phyloP scores from a whole-genome alignment of 2,113 vertebrate species.

The Alectura lathami region DNA sequence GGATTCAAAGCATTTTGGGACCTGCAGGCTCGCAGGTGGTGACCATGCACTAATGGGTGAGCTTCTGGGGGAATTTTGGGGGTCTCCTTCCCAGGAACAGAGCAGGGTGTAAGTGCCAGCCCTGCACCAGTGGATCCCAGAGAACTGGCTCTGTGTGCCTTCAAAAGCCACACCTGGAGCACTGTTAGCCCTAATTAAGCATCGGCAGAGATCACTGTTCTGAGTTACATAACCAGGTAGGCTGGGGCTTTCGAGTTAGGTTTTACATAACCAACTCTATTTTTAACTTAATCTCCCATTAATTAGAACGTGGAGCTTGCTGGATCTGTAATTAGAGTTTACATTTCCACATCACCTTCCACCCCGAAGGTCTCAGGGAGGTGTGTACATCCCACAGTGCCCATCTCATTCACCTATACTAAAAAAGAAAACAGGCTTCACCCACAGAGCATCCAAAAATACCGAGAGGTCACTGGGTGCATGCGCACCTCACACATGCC shows the following conservation, averaged over 20 bases:
- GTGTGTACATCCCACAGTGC: accelerated
- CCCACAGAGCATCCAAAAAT: neutral
- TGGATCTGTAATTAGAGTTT: neutral
- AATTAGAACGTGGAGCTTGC: neutral
- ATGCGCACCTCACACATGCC: neutral
- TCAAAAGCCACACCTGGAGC: neutral
- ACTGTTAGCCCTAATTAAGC: neutral
- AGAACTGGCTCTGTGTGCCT: neutral
- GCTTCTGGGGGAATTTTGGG: accelerated
- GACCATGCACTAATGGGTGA: neutral
- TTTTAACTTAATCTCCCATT: neutral
- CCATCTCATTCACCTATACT: neutral
- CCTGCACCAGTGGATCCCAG: neutral
- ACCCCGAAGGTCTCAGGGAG: neutral
- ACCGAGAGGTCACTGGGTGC: neutral
- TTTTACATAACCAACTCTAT: neutral
- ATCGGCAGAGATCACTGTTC: neutral
- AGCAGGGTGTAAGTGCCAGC: neutral
- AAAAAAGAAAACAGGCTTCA: neutral
- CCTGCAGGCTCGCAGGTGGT: neutral
- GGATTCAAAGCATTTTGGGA: neutral
- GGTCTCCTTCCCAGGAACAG: neutral
- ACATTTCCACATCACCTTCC: neutral
- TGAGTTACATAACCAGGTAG: neutral
- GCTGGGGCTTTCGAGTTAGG: accelerated